phyloP scores from a whole-genome alignment of 2,113 vertebrate genomes.

The Orcinus orca region DNA sequence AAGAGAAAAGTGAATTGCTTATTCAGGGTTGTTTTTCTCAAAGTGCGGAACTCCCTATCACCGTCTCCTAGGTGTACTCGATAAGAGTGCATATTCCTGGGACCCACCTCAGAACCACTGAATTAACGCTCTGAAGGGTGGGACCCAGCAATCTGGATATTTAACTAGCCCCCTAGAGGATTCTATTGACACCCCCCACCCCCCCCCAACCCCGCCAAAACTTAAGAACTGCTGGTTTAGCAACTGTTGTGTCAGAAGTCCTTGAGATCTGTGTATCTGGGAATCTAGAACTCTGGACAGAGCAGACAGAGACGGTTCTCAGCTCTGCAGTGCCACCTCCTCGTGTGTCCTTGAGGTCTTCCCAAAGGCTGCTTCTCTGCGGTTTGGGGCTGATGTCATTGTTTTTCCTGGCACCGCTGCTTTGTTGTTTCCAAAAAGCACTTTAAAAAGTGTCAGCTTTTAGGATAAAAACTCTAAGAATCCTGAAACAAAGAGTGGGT shows the following conservation, averaged over 20 bases:
- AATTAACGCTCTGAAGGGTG: not conserved
- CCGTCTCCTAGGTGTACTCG: not conserved
- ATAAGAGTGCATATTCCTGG: not conserved
- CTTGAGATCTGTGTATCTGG: not conserved
- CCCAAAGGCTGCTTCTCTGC: not conserved
- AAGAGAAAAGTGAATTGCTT: not conserved
- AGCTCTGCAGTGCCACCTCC: not conserved
- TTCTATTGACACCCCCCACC: not conserved
- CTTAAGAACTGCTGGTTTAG: not conserved
- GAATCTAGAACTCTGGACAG: not conserved
- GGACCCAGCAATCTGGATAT: not conserved
- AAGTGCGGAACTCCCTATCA: not conserved
- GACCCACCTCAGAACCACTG: not conserved
- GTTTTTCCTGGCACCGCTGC: conserved; percentile 33
- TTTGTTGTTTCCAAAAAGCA: conserved; percentile 42
- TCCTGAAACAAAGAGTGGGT: not conserved
- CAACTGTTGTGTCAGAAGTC: not conserved
- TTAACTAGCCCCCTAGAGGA: not conserved
- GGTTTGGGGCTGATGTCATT: not conserved
- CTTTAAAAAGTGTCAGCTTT: conserved; percentile 25
- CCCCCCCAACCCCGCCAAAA: not conserved
- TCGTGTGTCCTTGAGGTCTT: not conserved
- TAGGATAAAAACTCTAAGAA: conserved; percentile 43
- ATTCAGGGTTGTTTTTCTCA: not conserved
- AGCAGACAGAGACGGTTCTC: not conserved